Base-by-base conservation (phyloP, 2,888 invertebrate genomes). In the Drosophila prostipennis region DNA sequence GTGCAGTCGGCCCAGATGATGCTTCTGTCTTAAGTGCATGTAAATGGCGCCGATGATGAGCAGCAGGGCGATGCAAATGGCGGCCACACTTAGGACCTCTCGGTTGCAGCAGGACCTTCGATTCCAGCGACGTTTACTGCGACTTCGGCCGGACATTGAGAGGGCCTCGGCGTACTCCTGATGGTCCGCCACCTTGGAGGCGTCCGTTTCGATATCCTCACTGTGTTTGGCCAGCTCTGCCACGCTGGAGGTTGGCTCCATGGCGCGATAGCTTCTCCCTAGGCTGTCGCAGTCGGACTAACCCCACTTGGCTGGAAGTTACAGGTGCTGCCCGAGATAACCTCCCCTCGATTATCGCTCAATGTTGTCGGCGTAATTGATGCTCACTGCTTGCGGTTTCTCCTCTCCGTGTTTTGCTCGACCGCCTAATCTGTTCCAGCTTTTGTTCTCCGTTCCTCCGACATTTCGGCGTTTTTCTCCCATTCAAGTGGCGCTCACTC, bases 41-140 rank as follows among this genome's bases (percentile, higher is more conserved):
- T 79, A 87, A 51, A 90, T 89, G 26, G 90, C 87, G 14, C 79
- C 86, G 16, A 76, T 56, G 57, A 90, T 74, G 26, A 90, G 78
- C 46, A 88, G 16, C 40, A 90, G 72, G 5, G 89, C 80, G 16
- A 83, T 14, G 40, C 81, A 46, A 60, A 89, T 61, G 49, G 78
- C 82, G 14, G 59, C 65, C 45, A 76, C 59, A 52, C 77, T 79
- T 29, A 90, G 54, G 34, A 76, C 45, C 5, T 69, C 58, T 6
- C 52, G 49, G 10, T 58, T 40, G 54, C 64, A 34, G n/a, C 64
- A 78, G 26, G 58, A 74, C 29, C 45, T 37, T 8, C 23, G 42
- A 16, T 29, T 34, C 53, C 14, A 49, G 10, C 46, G 16, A 4
- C 40, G 36, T 19, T 39, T 16, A n/a, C 3, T 2, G 7, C 48